Base-by-base conservation (phyloP, 2,888 invertebrate genomes). In the Xanthorhoe spadicearia region DNA sequence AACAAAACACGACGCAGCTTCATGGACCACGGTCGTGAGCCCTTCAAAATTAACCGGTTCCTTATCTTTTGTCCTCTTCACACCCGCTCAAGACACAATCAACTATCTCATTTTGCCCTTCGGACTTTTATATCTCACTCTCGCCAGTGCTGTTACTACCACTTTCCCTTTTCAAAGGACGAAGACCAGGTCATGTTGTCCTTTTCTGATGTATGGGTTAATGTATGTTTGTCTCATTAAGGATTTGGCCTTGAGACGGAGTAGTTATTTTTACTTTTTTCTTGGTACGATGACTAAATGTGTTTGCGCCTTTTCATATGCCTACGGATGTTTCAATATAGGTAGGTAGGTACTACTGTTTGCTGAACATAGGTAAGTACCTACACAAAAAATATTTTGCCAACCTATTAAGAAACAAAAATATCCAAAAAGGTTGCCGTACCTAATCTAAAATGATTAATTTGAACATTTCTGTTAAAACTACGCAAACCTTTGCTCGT, bases 111-210 rank as follows among this genome's bases (percentile, higher is more conserved):
- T 63, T 87, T 81, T 80, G 79, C 86, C 89, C 88, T 87, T 87
- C 86, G 89, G 87, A 77, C 81, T 91, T 90, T 90, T 91, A 90
- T 87, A 89, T 92, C 92, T 91, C 92, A 92, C 92, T 92, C 92
- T 91, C 87, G 83, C 92, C 86, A 83, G 81, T 82, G 86, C 82
- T 81, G 73, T 79, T 82, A 86, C 84, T 87, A 90, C 87, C 91
- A 93, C 93, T 92, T 93, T 93, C 93, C 93, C 92, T 93, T 92
- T 93, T 92, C 83, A 92, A 92, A 92, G 92, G 91, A 92, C 92
- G 93, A 92, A 92, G 91, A 90, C 86, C 78, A 74, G 71, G 59
- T 43, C 77, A 38, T 50, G 46, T 46, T 53, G 57, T 88, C 88
- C 68, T 75, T 74, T 23, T 90, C 75, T 1, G 8, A 1, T 77